phyloP scores from a whole-genome alignment of 1,140 invertebrate species.

The Nymphalis io region DNA sequence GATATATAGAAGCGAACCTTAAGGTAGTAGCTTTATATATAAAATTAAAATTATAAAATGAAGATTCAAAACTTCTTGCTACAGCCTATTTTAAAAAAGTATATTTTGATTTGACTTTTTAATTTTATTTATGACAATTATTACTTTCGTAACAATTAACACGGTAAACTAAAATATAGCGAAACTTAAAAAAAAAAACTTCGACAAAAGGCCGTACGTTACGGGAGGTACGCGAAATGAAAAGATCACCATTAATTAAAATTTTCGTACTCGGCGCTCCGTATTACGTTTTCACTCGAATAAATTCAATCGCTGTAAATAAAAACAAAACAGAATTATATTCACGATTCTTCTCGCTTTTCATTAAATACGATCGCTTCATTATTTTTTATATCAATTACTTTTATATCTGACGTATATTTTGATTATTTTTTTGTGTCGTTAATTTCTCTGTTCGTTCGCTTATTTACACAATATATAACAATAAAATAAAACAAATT shows the following conservation, averaged over 20 bases:
- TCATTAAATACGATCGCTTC: constrained; percentile 15
- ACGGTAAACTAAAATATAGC: too few species aligned
- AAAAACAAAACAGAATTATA: constrained; percentile 33
- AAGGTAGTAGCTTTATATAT: too few species aligned
- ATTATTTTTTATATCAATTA: constrained; percentile 8
- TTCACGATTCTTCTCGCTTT: constrained; percentile 4
- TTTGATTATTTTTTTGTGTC: constrained; percentile 3
- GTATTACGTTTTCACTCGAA: constrained; percentile 44
- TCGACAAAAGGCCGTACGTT: constrained; percentile 39
- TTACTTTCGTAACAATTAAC: too few species aligned
- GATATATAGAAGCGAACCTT: too few species aligned
- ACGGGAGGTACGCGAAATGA: constrained; percentile 11
- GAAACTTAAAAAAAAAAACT: background rate
- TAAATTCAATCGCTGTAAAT: constrained; percentile 50
- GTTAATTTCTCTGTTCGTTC: background rate
- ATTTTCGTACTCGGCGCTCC: constrained; percentile 42
- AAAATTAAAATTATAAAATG: too few species aligned
- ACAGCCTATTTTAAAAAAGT: too few species aligned
- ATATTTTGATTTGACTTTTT: too few species aligned
- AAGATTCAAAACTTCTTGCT: too few species aligned
- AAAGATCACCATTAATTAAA: constrained; percentile 54
- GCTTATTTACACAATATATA: too few species aligned
- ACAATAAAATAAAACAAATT: too few species aligned
- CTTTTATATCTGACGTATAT: too few species aligned
- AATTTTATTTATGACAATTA: too few species aligned